Evolutionary conservation across 1,140 invertebrate genomes (phyloP), one percentile per base, ranked within the genome.

Genomic region (Temnothorax longispinosus): DNA sequence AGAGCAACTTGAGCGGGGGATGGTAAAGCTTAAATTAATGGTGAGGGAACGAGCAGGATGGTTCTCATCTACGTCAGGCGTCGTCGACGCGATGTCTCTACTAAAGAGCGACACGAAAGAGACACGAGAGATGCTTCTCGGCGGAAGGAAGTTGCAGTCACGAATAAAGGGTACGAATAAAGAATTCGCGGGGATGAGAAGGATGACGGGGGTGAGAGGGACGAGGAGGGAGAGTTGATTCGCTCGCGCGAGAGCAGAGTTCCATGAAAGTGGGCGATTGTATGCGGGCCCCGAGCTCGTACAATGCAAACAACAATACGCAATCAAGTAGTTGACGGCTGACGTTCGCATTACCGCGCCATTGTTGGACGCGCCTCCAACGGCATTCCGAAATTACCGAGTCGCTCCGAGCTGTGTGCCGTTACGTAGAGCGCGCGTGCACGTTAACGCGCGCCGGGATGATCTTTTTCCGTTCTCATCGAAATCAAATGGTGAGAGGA

Each of bases 321-420:
- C 93, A 93, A 93, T 93, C 92, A 93, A 93, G 90, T 93, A 93
- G 92, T 93, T 92, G 92, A 92, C 91, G 89, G 92, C 87, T 92
- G 92, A 93, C 90, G 90, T 91, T 91, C 77, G 89, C 90, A 93
- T 93, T 93, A 93, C 89, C 78, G 64, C 56, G 77, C 89, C 88
- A 92, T 93, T 93, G 91, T 93, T 90, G 89, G 44, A 81, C 69
- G 87, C 38, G 78, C 38, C 44, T 91, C 90, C 84, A 87, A 88
- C 88, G 88, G 89, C 41, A 88, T 90, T 92, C 88, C 69, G 84
- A 88, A 92, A 93, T 93, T 91, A 92, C 88, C 71, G 88, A 86
- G 80, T 52, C 81, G 62, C 72, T 50, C 58, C 56, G 75, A 5
- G 38, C 47, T 13, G 8, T 80, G 50, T 65, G 62, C 58, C 71